Conservation (phyloP, 2,888 invertebrate species). For the Oasisia sp. region DNA sequence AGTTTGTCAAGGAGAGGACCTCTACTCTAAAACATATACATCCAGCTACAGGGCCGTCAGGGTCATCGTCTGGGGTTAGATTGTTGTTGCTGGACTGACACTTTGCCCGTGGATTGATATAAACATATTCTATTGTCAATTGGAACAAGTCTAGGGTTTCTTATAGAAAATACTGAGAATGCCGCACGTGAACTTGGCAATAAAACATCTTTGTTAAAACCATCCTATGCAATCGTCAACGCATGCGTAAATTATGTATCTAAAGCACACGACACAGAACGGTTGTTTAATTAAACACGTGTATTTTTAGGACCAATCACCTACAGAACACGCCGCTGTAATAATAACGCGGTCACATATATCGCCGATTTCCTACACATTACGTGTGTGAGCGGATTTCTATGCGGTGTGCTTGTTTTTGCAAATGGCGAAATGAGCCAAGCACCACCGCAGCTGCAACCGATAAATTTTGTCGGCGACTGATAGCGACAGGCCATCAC, state of each 20-base stretch:
- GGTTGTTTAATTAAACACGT: neutral
- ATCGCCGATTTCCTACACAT: neutral
- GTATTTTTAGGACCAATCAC: neutral
- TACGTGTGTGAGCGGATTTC: slow-evolving; percentile 9
- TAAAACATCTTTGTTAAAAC: neutral
- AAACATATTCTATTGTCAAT: too few relatives aligned
- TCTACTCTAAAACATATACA: too few relatives aligned
- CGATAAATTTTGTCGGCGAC: slow-evolving; percentile 2
- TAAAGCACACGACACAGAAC: neutral
- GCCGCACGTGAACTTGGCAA: too few relatives aligned
- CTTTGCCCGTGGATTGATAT: too few relatives aligned
- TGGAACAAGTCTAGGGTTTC: too few relatives aligned
- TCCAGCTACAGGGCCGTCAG: too few relatives aligned
- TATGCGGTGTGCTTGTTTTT: neutral
- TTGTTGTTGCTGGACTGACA: too few relatives aligned
- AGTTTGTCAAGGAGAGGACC: too few relatives aligned
- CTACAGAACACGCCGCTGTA: neutral
- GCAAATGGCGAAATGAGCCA: slow-evolving; percentile 17
- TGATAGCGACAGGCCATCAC: neutral
- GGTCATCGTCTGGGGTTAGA: too few relatives aligned
- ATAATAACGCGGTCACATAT: neutral
- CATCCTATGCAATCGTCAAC: neutral
- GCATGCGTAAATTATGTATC: too few relatives aligned
- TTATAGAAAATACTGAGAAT: too few relatives aligned
- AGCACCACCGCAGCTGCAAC: neutral